Percentiles rank a stretch among this genome's conserved stretches.
These are phyloP conservation scores for Hirtodrosophila confusa DNA, from an alignment of 2,888 invertebrate species.

Conservation along the genomic window DNA sequence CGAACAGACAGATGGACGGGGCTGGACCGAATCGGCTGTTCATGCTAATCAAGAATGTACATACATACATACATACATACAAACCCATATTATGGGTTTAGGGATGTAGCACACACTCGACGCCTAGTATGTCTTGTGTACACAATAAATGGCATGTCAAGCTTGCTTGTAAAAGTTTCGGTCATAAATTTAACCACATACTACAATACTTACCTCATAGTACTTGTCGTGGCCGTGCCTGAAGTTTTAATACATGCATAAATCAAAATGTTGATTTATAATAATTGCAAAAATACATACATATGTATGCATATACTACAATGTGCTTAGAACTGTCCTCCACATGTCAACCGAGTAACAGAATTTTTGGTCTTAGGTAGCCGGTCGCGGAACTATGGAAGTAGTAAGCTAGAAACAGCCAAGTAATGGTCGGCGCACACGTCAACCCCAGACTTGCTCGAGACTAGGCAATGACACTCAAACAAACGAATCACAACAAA, in stretches of 20 bases:
- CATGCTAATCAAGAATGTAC: too few relatives aligned
- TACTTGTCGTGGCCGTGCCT: slow-evolving; percentile 50
- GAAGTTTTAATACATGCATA: slow-evolving; percentile 70
- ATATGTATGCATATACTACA: too few relatives aligned
- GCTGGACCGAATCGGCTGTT: too few relatives aligned
- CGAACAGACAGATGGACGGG: too few relatives aligned
- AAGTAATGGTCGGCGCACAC: slow-evolving; percentile 60
- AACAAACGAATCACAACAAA: slow-evolving; percentile 24
- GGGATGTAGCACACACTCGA: too few relatives aligned
- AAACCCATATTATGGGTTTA: too few relatives aligned
- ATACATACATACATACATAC: too few relatives aligned
- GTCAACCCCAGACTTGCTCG: slow-evolving; percentile 51
- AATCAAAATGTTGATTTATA: slow-evolving; percentile 75
- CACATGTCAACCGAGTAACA: slow-evolving; percentile 62
- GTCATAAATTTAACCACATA: slow-evolving; percentile 61
- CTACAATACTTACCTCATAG: slow-evolving; percentile 37
- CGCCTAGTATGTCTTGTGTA: slow-evolving; percentile 9
- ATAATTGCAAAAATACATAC: slow-evolving; percentile 72
- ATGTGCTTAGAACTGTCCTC: slow-evolving; percentile 53
- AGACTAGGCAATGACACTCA: slow-evolving; percentile 35
- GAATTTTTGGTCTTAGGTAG: slow-evolving; percentile 17
- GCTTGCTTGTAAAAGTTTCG: slow-evolving; percentile 58
- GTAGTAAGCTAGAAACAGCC: slow-evolving; percentile 11
- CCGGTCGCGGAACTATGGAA: slow-evolving; percentile 1
- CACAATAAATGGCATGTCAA: slow-evolving; percentile 11